Percentiles rank a stretch among this genome's conserved stretches.
These are phyloP conservation scores for Oryzias woworae DNA, from an alignment of 2,113 vertebrate genomes.

Conservation along the genomic window DNA sequence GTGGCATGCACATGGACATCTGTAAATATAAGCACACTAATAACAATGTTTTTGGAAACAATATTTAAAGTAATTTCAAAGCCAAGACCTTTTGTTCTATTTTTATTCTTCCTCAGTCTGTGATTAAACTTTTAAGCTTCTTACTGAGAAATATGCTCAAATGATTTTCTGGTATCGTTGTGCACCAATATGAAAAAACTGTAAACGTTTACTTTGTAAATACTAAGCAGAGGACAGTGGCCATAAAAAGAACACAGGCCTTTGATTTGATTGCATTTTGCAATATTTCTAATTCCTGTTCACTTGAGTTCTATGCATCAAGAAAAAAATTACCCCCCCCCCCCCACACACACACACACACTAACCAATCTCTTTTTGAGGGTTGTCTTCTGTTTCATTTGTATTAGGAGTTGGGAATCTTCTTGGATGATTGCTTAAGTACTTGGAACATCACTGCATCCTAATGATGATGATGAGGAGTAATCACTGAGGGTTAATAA, in stretches of 20 bases:
- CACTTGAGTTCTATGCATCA: constrained; percentile 1
- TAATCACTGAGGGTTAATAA: constrained; percentile 69
- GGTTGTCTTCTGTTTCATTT: constrained; percentile 24
- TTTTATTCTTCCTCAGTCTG: too few relatives aligned
- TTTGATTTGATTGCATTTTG: constrained; percentile 22
- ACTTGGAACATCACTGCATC: constrained; percentile 42
- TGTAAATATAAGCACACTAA: too few relatives aligned
- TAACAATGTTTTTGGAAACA: too few relatives aligned
- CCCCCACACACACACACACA: background rate
- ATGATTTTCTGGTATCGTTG: too few relatives aligned
- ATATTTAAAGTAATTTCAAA: too few relatives aligned
- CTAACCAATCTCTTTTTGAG: constrained; percentile 26
- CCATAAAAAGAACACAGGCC: background rate
- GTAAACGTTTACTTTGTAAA: constrained; percentile 9
- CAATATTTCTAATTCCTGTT: constrained; percentile 6
- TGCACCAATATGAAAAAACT: too few relatives aligned
- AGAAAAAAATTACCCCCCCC: constrained; percentile 7
- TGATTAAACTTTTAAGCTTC: too few relatives aligned
- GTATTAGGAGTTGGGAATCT: constrained; percentile 29
- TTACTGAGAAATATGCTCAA: too few relatives aligned
- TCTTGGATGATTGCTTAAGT: constrained; percentile 50
- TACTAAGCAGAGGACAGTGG: constrained; percentile 18
- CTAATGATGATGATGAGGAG: constrained; percentile 51
- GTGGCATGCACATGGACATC: too few relatives aligned
- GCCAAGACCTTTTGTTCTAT: too few relatives aligned